Evolutionary conservation across 2,797 vertebrate species (phyloP), one percentile per base, ranked within the genome.

Genomic region (Holocentrus rufus): DNA sequence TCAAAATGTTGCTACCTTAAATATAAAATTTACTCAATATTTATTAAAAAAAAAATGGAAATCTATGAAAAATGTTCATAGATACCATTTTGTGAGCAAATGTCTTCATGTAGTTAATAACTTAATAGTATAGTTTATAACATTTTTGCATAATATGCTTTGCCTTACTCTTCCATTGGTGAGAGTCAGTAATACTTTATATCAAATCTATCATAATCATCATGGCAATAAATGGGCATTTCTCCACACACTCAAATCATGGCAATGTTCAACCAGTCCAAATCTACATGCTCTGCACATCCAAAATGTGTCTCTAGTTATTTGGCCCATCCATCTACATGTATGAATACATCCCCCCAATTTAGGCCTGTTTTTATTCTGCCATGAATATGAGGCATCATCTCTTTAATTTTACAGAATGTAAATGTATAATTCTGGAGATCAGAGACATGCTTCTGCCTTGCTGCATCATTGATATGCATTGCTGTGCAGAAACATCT

Each of bases 391-490:
- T 3, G 36, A 11, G 36, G 9, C 36, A 39, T 3, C 36, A 39
- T 39, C 36, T 39, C 36, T 39, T 39, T 13, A 39, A 39, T 39
- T 39, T 39, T 39, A 39, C 9, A 39, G 9, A 39, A 13, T 2
- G 36, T 13, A 39, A 13, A 39, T 11, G 36, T 13, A 39, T 39
- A 39, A 39, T 13, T 39, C 36, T 39, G 36, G 36, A 61, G 20
- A 47, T 53, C 44, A 63, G 20, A 46, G 9, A 44, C 17, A n/a
- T 2, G 36, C 44, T 18, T 44, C 42, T 30, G 23, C 23, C 17
- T 25, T 2, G 0, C 30, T 65, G 47, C 54, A 73, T 78, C 58
- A 58, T 54, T 69, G 65, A 64, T 73, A 52, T 17, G 15, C 1
- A n/a, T 2, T 36, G 34, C 27, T 50, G n/a, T 20, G n/a, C 10